Base-by-base conservation (phyloP, 2,888 invertebrate species). In the Cheiracanthium punctorium region DNA sequence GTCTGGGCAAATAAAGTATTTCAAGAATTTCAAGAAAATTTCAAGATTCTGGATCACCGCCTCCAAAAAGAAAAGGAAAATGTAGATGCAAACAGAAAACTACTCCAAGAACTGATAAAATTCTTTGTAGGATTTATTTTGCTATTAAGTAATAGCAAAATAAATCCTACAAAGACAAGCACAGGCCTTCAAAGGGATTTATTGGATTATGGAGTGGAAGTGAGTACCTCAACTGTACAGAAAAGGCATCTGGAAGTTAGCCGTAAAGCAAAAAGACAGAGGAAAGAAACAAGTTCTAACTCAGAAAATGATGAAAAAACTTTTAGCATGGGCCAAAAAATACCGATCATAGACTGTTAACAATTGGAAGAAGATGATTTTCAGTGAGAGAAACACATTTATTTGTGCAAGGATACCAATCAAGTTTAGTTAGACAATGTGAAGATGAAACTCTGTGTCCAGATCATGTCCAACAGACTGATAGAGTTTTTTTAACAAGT, bases 1-100 rank as follows among this genome's bases (percentile, higher is more conserved):
- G 52, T 52, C 8, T 52, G 52, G 52, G 52, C 52, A 52, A 52
- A 52, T 52, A 5, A 52, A 52, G 52, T 52, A 17, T 52, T 52
- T 52, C 8, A 52, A 52, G n/a, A 52, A 4, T 37, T 37, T 37
- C 10, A 37, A 37, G 37, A 37, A 52, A 5, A 52, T 52, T 52
- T 52, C 52, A 52, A 52, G 20, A 52, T 52, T 52, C 52, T 17
- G 52, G 20, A 52, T 52, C 5, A 52, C 14, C 17, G 20, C 14
- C 52, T 52, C 17, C 52, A 52, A 52, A 52, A 52, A 52, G 52
- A n/a, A 52, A 52, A 52, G 52, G 52, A 52, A 52, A 52, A 52
- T 52, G 5, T 52, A 17, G 17, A 17, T 17, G 14, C 52, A 17
- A 52, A 52, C 52, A 17, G 52, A 52, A 52, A 52, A 52, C 52